Conservation (phyloP, 2,113 vertebrate species). For the Stercorarius parasiticus region DNA sequence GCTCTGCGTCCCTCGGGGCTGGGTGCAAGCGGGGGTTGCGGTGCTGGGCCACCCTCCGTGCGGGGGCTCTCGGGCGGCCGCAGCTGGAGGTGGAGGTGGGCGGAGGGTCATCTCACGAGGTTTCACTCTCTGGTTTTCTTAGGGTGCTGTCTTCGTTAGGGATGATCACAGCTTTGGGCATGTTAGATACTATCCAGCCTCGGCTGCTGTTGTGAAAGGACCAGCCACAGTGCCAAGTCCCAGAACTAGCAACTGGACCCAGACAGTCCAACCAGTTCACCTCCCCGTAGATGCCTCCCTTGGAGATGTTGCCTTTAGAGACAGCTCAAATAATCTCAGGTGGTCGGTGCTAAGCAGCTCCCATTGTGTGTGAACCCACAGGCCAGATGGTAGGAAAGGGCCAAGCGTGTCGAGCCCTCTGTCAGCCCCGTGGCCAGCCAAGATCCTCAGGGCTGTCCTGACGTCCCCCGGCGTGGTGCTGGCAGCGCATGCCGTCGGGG, state of each 20-base stretch:
- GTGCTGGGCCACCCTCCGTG: neutral
- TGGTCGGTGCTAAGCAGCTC: rapidly evolving
- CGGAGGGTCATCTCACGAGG: neutral
- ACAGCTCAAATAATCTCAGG: neutral
- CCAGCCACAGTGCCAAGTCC: neutral
- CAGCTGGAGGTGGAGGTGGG: neutral
- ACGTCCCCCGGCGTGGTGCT: rapidly evolving
- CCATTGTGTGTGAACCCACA: rapidly evolving
- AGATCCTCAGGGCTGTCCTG: neutral
- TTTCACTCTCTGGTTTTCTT: neutral
- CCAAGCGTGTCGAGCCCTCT: rapidly evolving
- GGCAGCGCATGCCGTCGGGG: rapidly evolving
- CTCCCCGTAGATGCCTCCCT: neutral
- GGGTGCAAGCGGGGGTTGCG: rapidly evolving
- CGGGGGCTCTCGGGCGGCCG: neutral
- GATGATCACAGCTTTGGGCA: neutral
- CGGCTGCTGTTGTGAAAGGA: neutral
- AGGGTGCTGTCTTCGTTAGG: neutral
- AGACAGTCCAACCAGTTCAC: no score
- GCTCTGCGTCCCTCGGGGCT: rapidly evolving
- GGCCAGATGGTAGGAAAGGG: rapidly evolving
- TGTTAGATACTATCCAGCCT: neutral
- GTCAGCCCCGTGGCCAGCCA: rapidly evolving
- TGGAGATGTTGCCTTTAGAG: neutral
- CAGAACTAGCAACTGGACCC: neutral